A percentile compares a stretch with the other conserved stretches of the same genome.
These are phyloP conservation scores for Odontocolon sp. DNA, from an alignment of 2,888 invertebrate species.

Conservation along the genomic window DNA sequence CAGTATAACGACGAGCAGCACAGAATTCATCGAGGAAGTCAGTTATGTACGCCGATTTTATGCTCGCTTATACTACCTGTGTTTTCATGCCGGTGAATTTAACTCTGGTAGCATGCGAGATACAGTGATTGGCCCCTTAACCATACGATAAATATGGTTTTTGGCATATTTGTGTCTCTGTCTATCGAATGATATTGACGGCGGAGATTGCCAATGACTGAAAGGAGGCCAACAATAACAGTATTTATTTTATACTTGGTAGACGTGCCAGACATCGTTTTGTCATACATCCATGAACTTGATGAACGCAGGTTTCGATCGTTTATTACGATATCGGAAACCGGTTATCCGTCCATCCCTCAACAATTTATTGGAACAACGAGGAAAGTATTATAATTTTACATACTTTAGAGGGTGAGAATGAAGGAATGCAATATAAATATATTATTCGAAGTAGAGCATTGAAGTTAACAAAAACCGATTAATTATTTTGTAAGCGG, in stretches of 20 bases:
- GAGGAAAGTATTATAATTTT: background rate
- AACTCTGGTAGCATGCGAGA: background rate
- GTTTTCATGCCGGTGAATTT: slow-evolving; percentile 8
- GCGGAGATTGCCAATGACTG: too few species aligned
- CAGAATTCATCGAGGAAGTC: slow-evolving; percentile 3
- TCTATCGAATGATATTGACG: too few species aligned
- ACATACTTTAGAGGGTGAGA: too few species aligned
- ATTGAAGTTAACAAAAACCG: too few species aligned
- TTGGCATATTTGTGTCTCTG: too few species aligned
- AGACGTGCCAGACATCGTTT: background rate
- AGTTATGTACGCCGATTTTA: slow-evolving; percentile 1
- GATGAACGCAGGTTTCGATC: background rate
- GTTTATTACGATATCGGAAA: background rate
- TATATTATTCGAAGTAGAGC: too few species aligned
- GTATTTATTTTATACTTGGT: background rate
- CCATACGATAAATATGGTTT: too few species aligned
- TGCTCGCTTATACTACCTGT: background rate
- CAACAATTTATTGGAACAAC: background rate
- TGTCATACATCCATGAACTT: background rate
- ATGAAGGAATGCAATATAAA: too few species aligned
- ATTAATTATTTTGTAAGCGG: too few species aligned
- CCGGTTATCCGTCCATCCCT: slow-evolving; percentile 1
- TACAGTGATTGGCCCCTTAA: too few species aligned
- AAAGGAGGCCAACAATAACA: too few species aligned
- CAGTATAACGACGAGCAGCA: background rate